These are phyloP conservation scores for Pachymerium ferrugineum DNA, from an alignment of 2,888 invertebrate species.

Conservation along the genomic window DNA sequence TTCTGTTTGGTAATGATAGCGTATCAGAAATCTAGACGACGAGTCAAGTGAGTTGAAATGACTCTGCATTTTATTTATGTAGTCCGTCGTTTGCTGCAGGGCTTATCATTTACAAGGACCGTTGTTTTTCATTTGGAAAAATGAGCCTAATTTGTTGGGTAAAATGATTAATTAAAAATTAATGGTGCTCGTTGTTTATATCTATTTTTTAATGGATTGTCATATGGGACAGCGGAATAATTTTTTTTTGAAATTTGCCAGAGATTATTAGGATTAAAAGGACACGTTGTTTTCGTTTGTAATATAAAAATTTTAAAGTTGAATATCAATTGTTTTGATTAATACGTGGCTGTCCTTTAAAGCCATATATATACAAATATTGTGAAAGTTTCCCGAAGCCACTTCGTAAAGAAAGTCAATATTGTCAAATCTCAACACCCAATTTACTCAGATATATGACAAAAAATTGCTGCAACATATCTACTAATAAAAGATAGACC, in stretches of 20 bases:
- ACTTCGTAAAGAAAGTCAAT: neutral
- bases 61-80: neutral
- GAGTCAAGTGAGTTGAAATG: conserved; percentile 6
- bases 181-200: neutral
- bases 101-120: neutral
- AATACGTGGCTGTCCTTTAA: too few relatives aligned
- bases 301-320: too few relatives aligned
- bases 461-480: neutral
- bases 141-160: neutral
- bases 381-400: neutral
- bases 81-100: neutral
- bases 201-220: neutral
- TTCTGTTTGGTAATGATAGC: conserved; percentile 13
- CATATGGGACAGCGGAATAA: neutral
- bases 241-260: neutral
- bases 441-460: neutral
- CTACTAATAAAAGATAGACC: conserved; percentile 6
- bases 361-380: too few relatives aligned
- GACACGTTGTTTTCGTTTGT: too few relatives aligned
- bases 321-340: too few relatives aligned
- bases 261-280: neutral
- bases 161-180: conserved; percentile 3
- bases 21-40: conserved; percentile 8
- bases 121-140: neutral
- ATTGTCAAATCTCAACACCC: neutral